phyloP scores from a whole-genome alignment of 2,113 vertebrate species.

The Cyprinus carpio region DNA sequence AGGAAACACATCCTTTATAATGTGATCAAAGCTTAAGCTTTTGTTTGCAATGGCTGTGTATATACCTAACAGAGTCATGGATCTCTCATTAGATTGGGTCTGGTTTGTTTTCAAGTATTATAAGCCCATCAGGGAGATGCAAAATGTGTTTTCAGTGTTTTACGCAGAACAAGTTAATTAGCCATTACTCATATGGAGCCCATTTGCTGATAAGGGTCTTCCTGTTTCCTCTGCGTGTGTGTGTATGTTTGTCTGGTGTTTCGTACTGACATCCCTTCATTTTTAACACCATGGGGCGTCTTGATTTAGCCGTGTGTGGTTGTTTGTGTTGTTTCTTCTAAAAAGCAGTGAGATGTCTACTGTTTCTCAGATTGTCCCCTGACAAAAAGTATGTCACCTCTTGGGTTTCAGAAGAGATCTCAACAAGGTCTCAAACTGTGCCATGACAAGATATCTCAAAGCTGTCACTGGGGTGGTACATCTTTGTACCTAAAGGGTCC shows the following conservation, averaged over 20 bases:
- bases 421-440: background rate
- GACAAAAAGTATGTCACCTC: background rate
- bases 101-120: conserved; percentile 8
- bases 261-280: conserved; percentile 13
- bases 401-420: background rate
- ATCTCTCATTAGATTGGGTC: background rate
- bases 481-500: too few relatives aligned
- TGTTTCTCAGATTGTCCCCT: background rate
- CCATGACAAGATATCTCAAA: too few relatives aligned
- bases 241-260: background rate
- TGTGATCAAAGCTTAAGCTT: background rate
- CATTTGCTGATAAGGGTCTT: conserved; percentile 50
- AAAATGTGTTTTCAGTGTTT: conserved; percentile 1
- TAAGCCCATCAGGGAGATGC: background rate
- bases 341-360: background rate
- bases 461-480: too few relatives aligned
- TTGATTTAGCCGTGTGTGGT: background rate
- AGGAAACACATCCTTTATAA: background rate
- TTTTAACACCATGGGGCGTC: background rate
- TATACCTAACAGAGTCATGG: background rate
- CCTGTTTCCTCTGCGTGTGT: conserved; percentile 36
- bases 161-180: conserved; percentile 24
- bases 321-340: background rate
- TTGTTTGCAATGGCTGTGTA: background rate
- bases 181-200: conserved; percentile 44